Base-by-base conservation (phyloP, 1,140 invertebrate genomes). In the Fopius arisanus region DNA sequence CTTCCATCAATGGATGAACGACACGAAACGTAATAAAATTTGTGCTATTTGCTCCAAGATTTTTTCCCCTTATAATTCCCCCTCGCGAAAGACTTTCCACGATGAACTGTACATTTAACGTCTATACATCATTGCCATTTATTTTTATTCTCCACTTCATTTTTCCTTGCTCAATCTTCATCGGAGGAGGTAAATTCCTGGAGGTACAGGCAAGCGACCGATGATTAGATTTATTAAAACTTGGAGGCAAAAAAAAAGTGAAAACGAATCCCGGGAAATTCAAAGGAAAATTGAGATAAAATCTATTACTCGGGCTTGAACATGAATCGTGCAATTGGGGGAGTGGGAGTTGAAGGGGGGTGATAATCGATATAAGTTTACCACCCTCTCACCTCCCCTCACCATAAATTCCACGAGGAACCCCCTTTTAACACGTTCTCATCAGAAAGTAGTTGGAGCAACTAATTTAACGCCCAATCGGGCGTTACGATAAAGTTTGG, bases 391-490 rank as follows among this genome's bases (percentile, higher is more conserved):
- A 67, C 67, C 62, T 26, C 63, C 66, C 40, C 26, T 12, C 21
- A 4, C 31, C 31, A 33, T 37, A 7, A 37, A 10, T 12, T 37
- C 33, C 33, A 10, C 33, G 33, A 2, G 1, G 33, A 37, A n/a
- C n/a, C n/a, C n/a, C 33, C 33, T 48, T 14, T 41, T 28, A 62
- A 65, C 62, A 37, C 12, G 28, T 31, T 81, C 12, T 82, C 77
- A 78, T 66, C 66, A 66, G 67, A 23, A 77, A 72, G 59, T 77
- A 65, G 67, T 71, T 75, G 59, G 65, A 73, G 66, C 54, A 75
- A 76, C 65, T 77, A 73, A 78, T 79, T 77, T 74, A 77, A 77
- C 75, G 62, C 74, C 59, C 76, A 67, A 80, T 80, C 78, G 75
- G 69, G 78, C 70, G 71, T 37, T 75, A 79, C 59, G 69, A 65